Evolutionary conservation across 2,888 invertebrate species (phyloP), one percentile per base, ranked within the genome.

Genomic region (Dicyrtomina minuta): DNA sequence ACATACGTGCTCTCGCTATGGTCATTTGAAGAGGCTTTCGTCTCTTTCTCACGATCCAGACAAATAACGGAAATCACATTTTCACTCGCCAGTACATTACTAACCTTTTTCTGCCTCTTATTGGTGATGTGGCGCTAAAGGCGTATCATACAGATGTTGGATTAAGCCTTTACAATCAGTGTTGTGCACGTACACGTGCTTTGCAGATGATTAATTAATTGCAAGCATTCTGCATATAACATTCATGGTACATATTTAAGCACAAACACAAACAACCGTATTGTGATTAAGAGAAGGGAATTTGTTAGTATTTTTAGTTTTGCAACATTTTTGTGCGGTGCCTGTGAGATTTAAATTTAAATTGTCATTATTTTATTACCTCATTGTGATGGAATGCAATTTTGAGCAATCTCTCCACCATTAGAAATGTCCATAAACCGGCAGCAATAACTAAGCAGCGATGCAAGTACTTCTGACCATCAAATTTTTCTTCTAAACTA

Each of bases 371-470:
- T 58, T 46, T 66, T 71, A 71, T 70, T 75, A 80, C 83, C 79
- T 82, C 81, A 74, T 79, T 79, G 22, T 75, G 73, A 68, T 83
- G 82, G 55, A 82, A 80, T 53, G 85, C 79, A 46, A 86, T 82
- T 78, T 86, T 85, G 76, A 87, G 82, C 39, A 85, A 72, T 69
- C 86, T 81, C 79, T 87, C 87, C 46, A 83, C 82, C 78, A 86
- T 81, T 78, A 85, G 86, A 80, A 87, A 87, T n/a, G 84, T 78
- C 81, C 86, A 87, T 55, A 87, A 83, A 13, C 86, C 86, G 49
- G 82, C 79, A 72, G 85, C 81, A 5, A 86, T 82, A 17, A 83
- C 81, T 24, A 84, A 79, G 2, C 84, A 82, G 75, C 83, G 83
- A 67, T 77, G 79, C 27, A 82, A 59, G 56, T 51, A 59, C 15